A percentile compares a stretch with the other conserved stretches of the same genome.
phyloP scores from a whole-genome alignment of 92 coral and sea anemone genomes.

The Phenganax subtilis region DNA sequence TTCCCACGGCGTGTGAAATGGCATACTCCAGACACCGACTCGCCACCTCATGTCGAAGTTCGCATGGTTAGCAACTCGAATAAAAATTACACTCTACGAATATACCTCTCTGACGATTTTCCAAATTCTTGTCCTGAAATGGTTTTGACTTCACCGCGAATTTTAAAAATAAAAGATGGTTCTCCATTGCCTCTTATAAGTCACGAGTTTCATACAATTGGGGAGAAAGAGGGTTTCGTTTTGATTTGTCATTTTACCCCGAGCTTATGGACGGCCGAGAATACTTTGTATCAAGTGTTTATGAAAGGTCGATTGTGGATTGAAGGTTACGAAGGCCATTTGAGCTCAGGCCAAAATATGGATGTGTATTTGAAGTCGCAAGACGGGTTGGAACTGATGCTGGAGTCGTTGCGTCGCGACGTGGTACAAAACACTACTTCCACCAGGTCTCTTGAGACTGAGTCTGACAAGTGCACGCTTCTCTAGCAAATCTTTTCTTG shows the following conservation, averaged over 20 bases:
- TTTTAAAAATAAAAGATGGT: slow-evolving; percentile 19
- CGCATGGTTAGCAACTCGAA: slow-evolving; percentile 24
- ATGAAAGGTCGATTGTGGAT: slow-evolving; percentile 49
- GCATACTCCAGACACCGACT: slow-evolving; percentile 44
- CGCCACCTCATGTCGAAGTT: slow-evolving; percentile 50
- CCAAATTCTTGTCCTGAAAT: slow-evolving; percentile 47
- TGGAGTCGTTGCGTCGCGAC: background rate
- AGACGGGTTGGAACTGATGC: background rate
- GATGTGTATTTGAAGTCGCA: slow-evolving; percentile 34
- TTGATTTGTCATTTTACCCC: slow-evolving; percentile 40
- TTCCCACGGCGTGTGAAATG: slow-evolving; percentile 55
- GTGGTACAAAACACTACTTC: background rate
- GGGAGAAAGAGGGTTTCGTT: slow-evolving; percentile 23
- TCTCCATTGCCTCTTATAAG: background rate
- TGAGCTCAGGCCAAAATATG: slow-evolving; percentile 28
- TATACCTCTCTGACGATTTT: slow-evolving; percentile 39
- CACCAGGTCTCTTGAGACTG: background rate
- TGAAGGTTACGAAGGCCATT: slow-evolving; percentile 50
- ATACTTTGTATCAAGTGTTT: slow-evolving; percentile 44
- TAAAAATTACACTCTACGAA: slow-evolving; percentile 20
- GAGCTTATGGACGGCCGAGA: slow-evolving; percentile 29
- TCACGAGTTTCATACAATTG: slow-evolving; percentile 7
- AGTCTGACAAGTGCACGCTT: too few species aligned
- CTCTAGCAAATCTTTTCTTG: too few species aligned
- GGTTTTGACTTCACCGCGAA: slow-evolving; percentile 24